Evolutionary conservation across 2,113 vertebrate species (phyloP), one percentile per base, ranked within the genome.

Genomic region (Macheiramphus alcinus): DNA sequence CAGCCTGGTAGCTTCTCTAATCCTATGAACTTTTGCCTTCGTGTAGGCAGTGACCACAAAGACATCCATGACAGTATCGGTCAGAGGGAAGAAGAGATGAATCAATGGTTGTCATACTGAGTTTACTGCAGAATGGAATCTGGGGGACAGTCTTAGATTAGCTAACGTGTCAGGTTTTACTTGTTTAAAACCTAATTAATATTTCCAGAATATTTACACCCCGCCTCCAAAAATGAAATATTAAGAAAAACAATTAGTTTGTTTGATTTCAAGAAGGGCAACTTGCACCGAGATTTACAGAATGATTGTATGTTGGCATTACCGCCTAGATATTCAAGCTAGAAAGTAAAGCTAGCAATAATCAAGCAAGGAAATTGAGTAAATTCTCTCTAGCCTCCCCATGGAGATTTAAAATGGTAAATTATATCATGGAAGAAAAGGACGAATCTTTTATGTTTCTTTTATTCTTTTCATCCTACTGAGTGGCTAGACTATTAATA

Each of bases 401-500:
- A 29, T 80, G 85, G 88, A 84, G 78, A 67, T 89, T 94, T 95
- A 79, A 89, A 81, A 90, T 72, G 71, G 76, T 93, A 73, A 96
- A 95, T 84, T 94, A 56, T 55, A 91, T 85, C 86, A 75, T 53
- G 53, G 48, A 92, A 96, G 86, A 84, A 94, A 91, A 94, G 76
- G 40, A 91, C 0, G 1, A 79, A 86, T 86, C 65, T 96, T 93
- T 92, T 92, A 91, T 82, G 73, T 88, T 96, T 92, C 75, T 95
- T 93, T 80, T 67, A 80, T 86, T 93, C 79, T 78, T 94, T 92
- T 90, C 88, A 68, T 94, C 55, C 38, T 78, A 52, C 48, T 6
- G 88, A 88, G 70, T 65, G 61, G 68, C 88, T 29, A 94, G 55
- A 48, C 67, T 86, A 85, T 94, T 94, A 97, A 96, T 96, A 95